Evolutionary conservation across 1,140 invertebrate genomes (phyloP).

Genomic region (Luehdorfia chinensis): DNA sequence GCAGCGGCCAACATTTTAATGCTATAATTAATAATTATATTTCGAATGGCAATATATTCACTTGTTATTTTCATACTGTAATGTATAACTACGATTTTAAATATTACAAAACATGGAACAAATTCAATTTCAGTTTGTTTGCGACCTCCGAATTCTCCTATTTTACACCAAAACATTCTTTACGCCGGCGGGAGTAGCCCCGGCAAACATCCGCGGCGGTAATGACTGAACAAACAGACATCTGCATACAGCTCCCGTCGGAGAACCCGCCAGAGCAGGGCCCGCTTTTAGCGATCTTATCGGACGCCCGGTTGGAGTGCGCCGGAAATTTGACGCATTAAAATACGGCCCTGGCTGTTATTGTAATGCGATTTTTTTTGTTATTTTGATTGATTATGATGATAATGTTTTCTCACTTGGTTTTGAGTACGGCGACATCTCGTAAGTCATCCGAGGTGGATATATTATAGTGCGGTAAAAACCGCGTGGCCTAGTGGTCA

Average conservation of each 20-base stretch:
- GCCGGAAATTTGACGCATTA: constrained; percentile 20
- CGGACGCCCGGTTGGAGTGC: constrained; percentile 16
- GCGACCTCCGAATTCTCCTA: constrained; percentile 9
- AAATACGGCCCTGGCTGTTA: neutral
- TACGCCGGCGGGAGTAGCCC: constrained; percentile 16
- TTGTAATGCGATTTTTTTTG: neutral
- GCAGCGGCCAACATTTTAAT: too few species aligned
- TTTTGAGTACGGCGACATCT: too few species aligned
- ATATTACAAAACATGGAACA: too few species aligned
- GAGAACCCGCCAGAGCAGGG: constrained; percentile 19
- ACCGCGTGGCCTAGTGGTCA: too few species aligned
- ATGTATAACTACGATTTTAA: too few species aligned
- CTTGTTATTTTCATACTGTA: too few species aligned
- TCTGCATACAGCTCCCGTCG: constrained; percentile 51
- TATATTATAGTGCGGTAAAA: neutral
- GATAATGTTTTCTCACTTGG: too few species aligned
- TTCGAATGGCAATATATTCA: too few species aligned
- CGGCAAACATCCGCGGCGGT: constrained; percentile 39
- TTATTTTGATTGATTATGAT: too few species aligned
- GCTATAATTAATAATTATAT: too few species aligned
- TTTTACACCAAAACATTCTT: constrained; percentile 29
- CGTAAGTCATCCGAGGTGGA: too few species aligned
- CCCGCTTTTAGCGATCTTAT: constrained; percentile 31
- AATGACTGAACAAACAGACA: constrained; percentile 65
- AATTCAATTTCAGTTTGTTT: too few species aligned